Evolutionary conservation across 1,140 invertebrate genomes (phyloP).

Genomic region (Plodia interpunctella): DNA sequence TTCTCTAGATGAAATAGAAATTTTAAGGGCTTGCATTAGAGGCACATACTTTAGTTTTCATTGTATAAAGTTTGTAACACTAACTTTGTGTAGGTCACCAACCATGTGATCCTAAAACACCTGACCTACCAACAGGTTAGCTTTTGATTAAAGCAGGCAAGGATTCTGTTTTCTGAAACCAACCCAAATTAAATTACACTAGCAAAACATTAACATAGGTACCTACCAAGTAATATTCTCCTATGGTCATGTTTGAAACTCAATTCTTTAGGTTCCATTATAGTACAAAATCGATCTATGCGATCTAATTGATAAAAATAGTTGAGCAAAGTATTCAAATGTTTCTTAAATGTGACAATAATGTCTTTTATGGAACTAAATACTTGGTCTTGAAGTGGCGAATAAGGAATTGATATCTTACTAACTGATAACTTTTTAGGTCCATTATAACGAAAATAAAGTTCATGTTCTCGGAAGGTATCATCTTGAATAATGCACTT

Average conservation of each 20-base stretch:
- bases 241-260: conserved; percentile 54
- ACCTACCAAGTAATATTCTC: conserved; percentile 48
- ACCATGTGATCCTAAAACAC: too few species aligned
- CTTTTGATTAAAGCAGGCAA: too few species aligned
- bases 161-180: too few species aligned
- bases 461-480: conserved; percentile 34
- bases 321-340: conserved; percentile 32
- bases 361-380: conserved; percentile 42
- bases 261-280: conserved; percentile 48
- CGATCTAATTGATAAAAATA: conserved; percentile 52
- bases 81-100: too few species aligned
- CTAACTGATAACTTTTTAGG: conserved; percentile 37
- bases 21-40: too few species aligned
- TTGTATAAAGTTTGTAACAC: too few species aligned
- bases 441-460: conserved; percentile 40
- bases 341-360: conserved; percentile 32
- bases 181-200: conserved; percentile 4
- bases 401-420: conserved; percentile 34
- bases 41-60: too few species aligned
- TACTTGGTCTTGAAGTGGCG: conserved; percentile 37
- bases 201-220: neutral
- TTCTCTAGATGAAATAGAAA: too few species aligned
- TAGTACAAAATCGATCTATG: conserved; percentile 46
- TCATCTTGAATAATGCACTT: conserved; percentile 44
- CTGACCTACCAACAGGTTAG: too few species aligned